Evolutionary conservation across 2,888 invertebrate species (phyloP), one percentile per base, ranked within the genome.

Genomic region (Empis stercorea): DNA sequence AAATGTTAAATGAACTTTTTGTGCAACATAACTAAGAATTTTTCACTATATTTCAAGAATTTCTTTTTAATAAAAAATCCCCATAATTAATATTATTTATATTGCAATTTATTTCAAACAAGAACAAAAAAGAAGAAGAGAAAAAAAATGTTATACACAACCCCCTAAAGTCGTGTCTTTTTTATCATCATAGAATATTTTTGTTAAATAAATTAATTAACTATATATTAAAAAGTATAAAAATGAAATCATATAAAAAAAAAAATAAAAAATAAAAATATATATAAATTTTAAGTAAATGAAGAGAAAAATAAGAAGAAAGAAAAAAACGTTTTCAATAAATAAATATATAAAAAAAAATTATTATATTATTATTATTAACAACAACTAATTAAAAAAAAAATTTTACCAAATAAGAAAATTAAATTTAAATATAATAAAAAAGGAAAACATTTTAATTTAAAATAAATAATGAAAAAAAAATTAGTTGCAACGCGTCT

Each of bases 401-500:
- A n/a, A n/a, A n/a, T n/a, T n/a, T n/a, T n/a, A n/a, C n/a, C n/a
- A n/a, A n/a, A 27, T 7, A 34, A 13, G 13, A 34, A 34, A 34
- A 34, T n/a, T 13, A 34, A n/a, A 34, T 2, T 5, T 34, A 34
- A 20, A 20, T 20, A 20, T 4, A 20, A 20, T 20, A 20, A 20
- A 20, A 20, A 20, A 34, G 13, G 11, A 34, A 34, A 34, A 40
- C 13, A 40, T 20, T 20, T 20, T 20, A 20, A 20, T 4, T 20
- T 20, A 20, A 4, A 9, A 27, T 7, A 9, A 27, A 27, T 7
- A 27, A 9, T 27, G 7, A 27, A 27, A 27, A 43, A 41, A 43
- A 39, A 10, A 38, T 43, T 37, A 45, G 34, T 52, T 52, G 49
- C 50, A 47, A 48, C 50, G 52, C 52, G 47, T 52, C 52, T 50